phyloP scores from a whole-genome alignment of 37 sponge, comb jelly and placozoan species.

The Spongilla lacustris region DNA sequence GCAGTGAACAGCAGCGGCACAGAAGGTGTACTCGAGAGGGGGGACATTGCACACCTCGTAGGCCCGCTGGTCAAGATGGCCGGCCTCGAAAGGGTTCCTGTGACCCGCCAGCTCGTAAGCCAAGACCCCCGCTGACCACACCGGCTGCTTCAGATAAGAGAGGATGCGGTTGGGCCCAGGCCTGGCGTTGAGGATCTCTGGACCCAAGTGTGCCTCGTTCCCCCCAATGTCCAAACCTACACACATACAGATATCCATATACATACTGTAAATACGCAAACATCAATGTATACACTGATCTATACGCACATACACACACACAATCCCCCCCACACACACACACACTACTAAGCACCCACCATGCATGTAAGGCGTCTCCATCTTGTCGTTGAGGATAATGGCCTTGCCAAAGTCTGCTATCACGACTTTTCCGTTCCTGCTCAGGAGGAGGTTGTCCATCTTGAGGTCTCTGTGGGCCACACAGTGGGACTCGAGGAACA shows the following conservation, averaged over 20 bases:
- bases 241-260: slow-evolving; percentile 17
- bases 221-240: slow-evolving; percentile 65
- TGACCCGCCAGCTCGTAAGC: slow-evolving; percentile 80
- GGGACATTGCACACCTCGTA: slow-evolving; percentile 44
- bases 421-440: slow-evolving; percentile 37
- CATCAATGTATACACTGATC: slow-evolving; percentile 8
- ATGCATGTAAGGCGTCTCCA: slow-evolving; percentile 43
- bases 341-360: slow-evolving; percentile 19
- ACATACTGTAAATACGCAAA: too few relatives aligned
- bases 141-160: slow-evolving; percentile 66
- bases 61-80: slow-evolving; percentile 48
- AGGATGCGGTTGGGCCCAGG: slow-evolving; percentile 59
- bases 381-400: slow-evolving; percentile 36
- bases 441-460: slow-evolving; percentile 77
- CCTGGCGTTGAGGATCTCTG: slow-evolving; percentile 74
- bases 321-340: not conserved
- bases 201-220: slow-evolving; percentile 68
- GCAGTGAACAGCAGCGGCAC: not conserved
- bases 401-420: slow-evolving; percentile 82
- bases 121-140: slow-evolving; percentile 88
- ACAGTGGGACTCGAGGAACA: slow-evolving; percentile 59
- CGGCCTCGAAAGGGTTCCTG: slow-evolving; percentile 40
- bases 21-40: slow-evolving; percentile 26
- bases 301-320: slow-evolving; percentile 25
- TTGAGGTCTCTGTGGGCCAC: slow-evolving; percentile 84